phyloP scores from a whole-genome alignment of 2,888 invertebrate genomes.

The Melitaea athalia region DNA sequence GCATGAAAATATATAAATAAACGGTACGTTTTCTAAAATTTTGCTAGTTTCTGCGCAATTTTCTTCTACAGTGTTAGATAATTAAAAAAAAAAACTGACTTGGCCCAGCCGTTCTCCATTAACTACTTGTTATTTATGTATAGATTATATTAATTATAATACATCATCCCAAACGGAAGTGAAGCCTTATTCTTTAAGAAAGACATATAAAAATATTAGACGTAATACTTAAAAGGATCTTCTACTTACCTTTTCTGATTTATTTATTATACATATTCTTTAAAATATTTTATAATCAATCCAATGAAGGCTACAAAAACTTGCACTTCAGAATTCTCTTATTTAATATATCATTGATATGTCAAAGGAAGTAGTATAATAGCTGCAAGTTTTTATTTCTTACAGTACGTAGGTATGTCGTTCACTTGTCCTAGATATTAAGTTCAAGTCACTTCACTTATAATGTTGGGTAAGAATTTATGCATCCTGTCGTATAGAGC shows the following conservation, averaged over 20 bases:
- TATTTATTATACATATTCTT: background rate
- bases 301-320: background rate
- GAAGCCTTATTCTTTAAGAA: too few relatives aligned
- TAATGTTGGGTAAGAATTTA: constrained; percentile 39
- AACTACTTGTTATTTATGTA: too few relatives aligned
- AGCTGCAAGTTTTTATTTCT: constrained; percentile 3
- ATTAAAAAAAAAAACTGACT: too few relatives aligned
- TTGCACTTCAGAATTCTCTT: constrained; percentile 3
- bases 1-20: too few relatives aligned
- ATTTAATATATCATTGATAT: background rate
- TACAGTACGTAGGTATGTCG: constrained; percentile 21
- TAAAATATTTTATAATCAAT: background rate
- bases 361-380: constrained; percentile 13
- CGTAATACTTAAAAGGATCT: too few relatives aligned
- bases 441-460: constrained; percentile 21
- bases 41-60: too few relatives aligned
- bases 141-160: too few relatives aligned
- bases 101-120: too few relatives aligned
- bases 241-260: background rate
- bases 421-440: constrained; percentile 38
- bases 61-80: too few relatives aligned
- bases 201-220: background rate
- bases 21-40: too few relatives aligned
- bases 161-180: too few relatives aligned
- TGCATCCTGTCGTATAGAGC: constrained; percentile 40